These are phyloP conservation scores for Lasioglossum lativentre DNA, from an alignment of 2,888 invertebrate genomes.

Conservation along the genomic window DNA sequence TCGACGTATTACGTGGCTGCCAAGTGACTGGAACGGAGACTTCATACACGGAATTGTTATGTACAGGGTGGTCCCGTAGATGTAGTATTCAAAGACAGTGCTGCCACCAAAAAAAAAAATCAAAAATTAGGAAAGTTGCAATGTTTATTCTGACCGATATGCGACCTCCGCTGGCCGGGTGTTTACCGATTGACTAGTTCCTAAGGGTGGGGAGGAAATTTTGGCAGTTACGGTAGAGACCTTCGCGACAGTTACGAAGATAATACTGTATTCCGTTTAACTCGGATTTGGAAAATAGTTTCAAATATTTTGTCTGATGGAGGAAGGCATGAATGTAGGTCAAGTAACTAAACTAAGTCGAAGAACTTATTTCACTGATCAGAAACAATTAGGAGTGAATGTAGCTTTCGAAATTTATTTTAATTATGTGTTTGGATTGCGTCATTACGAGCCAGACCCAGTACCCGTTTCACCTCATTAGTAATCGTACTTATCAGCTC, in stretches of 20 bases:
- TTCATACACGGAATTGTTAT: too few species aligned
- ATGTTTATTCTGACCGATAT: too few species aligned
- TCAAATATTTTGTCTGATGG: neutral
- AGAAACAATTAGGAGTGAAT: too few species aligned
- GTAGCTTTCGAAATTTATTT: neutral
- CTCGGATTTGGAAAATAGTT: neutral
- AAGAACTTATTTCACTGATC: neutral
- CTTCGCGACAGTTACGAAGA: neutral
- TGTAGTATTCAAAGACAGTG: neutral
- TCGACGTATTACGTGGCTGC: neutral
- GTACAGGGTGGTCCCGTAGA: neutral
- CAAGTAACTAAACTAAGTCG: neutral
- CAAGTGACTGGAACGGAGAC: neutral
- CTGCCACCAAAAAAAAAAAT: neutral
- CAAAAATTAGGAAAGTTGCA: too few species aligned
- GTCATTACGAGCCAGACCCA: neutral
- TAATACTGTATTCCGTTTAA: neutral
- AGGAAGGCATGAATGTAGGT: neutral
- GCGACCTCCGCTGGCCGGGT: too few species aligned
- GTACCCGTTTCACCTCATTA: neutral
- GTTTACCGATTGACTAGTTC: neutral
- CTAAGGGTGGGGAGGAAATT: neutral
- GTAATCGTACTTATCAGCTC: neutral
- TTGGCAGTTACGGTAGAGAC: neutral
- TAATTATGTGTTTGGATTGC: neutral